Conservation (phyloP, 2,888 invertebrate species). For the Achlya flavicornis region DNA sequence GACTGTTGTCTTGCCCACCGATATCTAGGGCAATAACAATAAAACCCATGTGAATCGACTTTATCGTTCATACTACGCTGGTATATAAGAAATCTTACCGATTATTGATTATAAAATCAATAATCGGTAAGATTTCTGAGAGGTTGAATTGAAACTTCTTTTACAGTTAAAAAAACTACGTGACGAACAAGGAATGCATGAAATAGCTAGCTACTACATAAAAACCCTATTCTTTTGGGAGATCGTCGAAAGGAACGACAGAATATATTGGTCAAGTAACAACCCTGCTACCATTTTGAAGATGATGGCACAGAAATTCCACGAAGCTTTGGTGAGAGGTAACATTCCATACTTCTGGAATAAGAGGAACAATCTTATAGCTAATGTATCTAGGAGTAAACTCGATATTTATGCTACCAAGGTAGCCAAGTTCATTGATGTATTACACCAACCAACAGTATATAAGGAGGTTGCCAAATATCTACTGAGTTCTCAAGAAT, state of each 20-base stretch:
- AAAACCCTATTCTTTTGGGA: conserved; percentile 81
- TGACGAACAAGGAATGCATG: conserved; percentile 65
- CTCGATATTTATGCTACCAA: conserved; percentile 50
- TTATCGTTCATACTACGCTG: too few species aligned
- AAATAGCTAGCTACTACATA: conserved; percentile 83
- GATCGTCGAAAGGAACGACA: conserved; percentile 44
- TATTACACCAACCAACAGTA: conserved; percentile 43
- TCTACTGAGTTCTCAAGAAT: conserved; percentile 53
- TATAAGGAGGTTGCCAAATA: conserved; percentile 59
- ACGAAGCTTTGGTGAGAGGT: conserved; percentile 47
- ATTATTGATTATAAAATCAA: too few species aligned
- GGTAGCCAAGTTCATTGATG: conserved; percentile 43
- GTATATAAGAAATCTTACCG: too few species aligned
- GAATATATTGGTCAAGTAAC: conserved; percentile 52
- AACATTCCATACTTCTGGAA: conserved; percentile 80
- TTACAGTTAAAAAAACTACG: conserved; percentile 79
- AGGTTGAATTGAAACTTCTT: too few species aligned
- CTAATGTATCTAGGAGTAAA: conserved; percentile 31
- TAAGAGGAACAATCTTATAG: conserved; percentile 69
- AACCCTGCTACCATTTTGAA: conserved; percentile 57
- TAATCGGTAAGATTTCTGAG: too few species aligned
- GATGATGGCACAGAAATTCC: conserved; percentile 68
- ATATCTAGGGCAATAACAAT: too few species aligned
- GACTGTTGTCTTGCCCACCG: too few species aligned
- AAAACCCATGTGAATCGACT: too few species aligned